phyloP scores from a whole-genome alignment of 1,140 invertebrate genomes.

The Drosophila tropicalis region DNA sequence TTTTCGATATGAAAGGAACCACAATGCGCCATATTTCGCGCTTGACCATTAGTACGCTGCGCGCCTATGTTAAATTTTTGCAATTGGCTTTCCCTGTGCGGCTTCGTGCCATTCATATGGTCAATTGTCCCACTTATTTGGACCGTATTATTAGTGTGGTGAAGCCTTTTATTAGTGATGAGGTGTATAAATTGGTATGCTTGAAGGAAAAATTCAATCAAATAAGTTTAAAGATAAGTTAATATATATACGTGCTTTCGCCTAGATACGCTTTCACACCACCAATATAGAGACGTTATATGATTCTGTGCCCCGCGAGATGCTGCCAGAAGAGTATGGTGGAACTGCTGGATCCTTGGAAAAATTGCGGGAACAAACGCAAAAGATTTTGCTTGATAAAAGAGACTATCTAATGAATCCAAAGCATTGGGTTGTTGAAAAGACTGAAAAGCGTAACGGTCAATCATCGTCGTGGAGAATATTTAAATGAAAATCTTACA shows the following conservation, averaged over 20 bases:
- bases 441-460: conserved; percentile 58
- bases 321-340: conserved; percentile 88
- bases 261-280: conserved; percentile 86
- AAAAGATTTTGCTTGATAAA: conserved; percentile 72
- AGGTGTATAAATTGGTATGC: conserved; percentile 84
- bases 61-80: conserved; percentile 74
- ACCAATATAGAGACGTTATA: conserved; percentile 86
- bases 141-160: conserved; percentile 86
- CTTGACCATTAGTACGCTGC: conserved; percentile 86
- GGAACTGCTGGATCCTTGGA: conserved; percentile 85
- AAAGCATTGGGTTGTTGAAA: conserved; percentile 66
- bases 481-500: conserved; percentile 35
- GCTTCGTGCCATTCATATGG: conserved; percentile 89
- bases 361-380: conserved; percentile 85
- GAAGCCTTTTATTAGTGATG: conserved; percentile 87
- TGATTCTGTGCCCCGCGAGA: conserved; percentile 85
- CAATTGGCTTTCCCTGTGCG: conserved; percentile 90
- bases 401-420: conserved; percentile 76
- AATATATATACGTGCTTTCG: background rate
- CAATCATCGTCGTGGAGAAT: conserved; percentile 68
- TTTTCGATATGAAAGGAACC: conserved; percentile 88
- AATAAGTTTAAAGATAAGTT: background rate
- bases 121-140: conserved; percentile 87
- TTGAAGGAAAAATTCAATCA: too few species aligned
- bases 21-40: conserved; percentile 86